Conservation (phyloP, 2,113 vertebrate genomes). For the Coreoperca whiteheadi region DNA sequence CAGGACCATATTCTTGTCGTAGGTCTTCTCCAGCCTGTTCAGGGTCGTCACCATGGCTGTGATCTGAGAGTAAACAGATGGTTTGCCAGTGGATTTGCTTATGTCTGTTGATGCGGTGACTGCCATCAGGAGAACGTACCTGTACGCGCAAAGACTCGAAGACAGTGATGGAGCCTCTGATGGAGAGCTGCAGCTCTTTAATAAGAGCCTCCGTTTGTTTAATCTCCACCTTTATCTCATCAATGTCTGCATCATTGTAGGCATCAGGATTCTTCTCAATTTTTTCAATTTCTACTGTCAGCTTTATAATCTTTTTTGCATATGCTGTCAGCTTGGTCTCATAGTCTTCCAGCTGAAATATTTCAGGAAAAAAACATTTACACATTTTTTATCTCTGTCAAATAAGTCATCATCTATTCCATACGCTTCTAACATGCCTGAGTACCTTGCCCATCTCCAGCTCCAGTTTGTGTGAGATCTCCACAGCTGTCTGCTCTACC, state of each 20-base stretch:
- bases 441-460: conserved; percentile 79
- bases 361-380: not conserved
- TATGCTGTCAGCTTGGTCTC: conserved; percentile 82
- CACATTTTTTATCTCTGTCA: not conserved
- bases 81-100: not conserved
- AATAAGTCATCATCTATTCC: not conserved
- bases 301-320: conserved; percentile 83
- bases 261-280: conserved; percentile 82
- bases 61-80: conserved; percentile 46
- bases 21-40: conserved; percentile 69
- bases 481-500: conserved; percentile 60
- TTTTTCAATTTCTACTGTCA: conserved; percentile 83
- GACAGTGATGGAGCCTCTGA: conserved; percentile 65
- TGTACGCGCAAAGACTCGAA: conserved; percentile 70
- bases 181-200: conserved; percentile 75
- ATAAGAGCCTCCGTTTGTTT: conserved; percentile 81
- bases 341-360: conserved; percentile 86
- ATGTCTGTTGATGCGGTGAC: not conserved
- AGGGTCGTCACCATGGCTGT: conserved; percentile 63
- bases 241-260: conserved; percentile 71
- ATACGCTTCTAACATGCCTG: not conserved
- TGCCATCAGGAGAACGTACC: conserved; percentile 54
- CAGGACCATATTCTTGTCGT: conserved; percentile 76
- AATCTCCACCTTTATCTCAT: conserved; percentile 79
- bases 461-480: conserved; percentile 70